Evolutionary conservation across 2,888 invertebrate species (phyloP).

Genomic region (Megaustenia siamemsis): DNA sequence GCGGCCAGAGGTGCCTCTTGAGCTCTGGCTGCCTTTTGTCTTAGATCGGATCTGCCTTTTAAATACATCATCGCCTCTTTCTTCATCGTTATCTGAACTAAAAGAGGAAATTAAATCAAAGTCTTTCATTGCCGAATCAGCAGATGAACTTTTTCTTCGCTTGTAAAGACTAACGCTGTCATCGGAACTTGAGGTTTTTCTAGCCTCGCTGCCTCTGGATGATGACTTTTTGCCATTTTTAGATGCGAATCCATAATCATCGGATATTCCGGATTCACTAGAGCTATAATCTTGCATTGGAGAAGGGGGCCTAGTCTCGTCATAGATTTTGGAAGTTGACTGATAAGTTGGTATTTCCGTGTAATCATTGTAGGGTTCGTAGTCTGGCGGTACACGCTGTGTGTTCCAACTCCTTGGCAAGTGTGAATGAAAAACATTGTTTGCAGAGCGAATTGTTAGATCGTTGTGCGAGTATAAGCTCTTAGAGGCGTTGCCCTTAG

Average conservation of each 20-base stretch:
- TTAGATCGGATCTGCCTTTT: not conserved
- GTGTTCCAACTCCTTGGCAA: not conserved
- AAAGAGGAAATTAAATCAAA: conserved; percentile 56
- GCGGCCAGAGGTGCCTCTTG: not conserved
- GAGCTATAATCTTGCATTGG: conserved; percentile 60
- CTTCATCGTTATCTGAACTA: conserved; percentile 47
- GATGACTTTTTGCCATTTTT: conserved; percentile 31
- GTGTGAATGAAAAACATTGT: not conserved
- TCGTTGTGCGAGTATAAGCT: not conserved
- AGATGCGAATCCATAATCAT: conserved; percentile 39
- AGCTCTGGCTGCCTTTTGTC: not conserved
- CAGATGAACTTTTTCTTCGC: conserved; percentile 55
- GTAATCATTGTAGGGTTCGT: not conserved
- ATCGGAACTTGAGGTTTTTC: conserved; percentile 55
- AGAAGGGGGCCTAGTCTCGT: conserved; percentile 34
- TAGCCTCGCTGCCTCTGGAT: not conserved
- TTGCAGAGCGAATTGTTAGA: not conserved
- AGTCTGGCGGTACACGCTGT: not conserved
- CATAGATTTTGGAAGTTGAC: not conserved
- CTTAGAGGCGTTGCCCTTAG: not conserved
- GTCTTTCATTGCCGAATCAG: conserved; percentile 59
- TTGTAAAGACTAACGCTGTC: conserved; percentile 40
- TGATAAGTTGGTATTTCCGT: not conserved
- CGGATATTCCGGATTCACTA: conserved; percentile 61
- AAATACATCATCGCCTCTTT: conserved; percentile 2